These are phyloP conservation scores for Zaprionus obscuricornis DNA, from an alignment of 2,888 invertebrate genomes.

Conservation along the genomic window DNA sequence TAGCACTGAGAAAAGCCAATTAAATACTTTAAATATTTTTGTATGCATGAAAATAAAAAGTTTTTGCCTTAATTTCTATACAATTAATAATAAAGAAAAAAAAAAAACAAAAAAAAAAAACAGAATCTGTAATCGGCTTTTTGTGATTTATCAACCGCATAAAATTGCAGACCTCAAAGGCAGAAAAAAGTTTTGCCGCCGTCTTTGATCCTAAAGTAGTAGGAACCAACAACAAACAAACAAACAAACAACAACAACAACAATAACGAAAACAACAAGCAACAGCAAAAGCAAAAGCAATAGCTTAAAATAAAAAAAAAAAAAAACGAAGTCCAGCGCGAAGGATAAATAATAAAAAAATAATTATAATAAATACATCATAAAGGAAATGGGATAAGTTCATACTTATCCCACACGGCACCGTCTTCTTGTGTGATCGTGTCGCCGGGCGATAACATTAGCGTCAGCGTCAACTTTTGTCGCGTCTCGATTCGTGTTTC, in stretches of 20 bases:
- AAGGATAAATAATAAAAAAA: slow-evolving; percentile 36
- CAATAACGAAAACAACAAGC: background rate
- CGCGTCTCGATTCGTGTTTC: slow-evolving; percentile 38
- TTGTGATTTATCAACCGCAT: slow-evolving; percentile 18
- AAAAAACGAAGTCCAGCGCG: background rate
- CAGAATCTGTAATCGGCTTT: slow-evolving; percentile 3
- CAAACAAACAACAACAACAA: slow-evolving; percentile 12
- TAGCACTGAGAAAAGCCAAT: too few relatives aligned
- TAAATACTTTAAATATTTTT: too few relatives aligned
- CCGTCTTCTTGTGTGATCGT: slow-evolving; percentile 30
- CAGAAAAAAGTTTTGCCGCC: slow-evolving; percentile 10
- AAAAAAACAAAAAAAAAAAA: slow-evolving; percentile 5
- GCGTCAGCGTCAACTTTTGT: slow-evolving; percentile 51
- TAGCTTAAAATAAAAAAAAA: too few relatives aligned
- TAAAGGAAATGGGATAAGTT: slow-evolving; percentile 23
- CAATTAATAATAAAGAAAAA: background rate
- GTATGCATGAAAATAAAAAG: too few relatives aligned
- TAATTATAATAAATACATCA: slow-evolving; percentile 43
- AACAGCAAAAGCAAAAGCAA: background rate
- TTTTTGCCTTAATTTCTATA: background rate
- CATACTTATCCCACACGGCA: background rate
- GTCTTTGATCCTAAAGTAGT: slow-evolving; percentile 34
- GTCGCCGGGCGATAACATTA: slow-evolving; percentile 11
- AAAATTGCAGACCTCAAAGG: slow-evolving; percentile 17
- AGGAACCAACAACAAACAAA: background rate